These are phyloP conservation scores for Anodontia alba DNA, from an alignment of 2,888 invertebrate genomes.

Conservation along the genomic window DNA sequence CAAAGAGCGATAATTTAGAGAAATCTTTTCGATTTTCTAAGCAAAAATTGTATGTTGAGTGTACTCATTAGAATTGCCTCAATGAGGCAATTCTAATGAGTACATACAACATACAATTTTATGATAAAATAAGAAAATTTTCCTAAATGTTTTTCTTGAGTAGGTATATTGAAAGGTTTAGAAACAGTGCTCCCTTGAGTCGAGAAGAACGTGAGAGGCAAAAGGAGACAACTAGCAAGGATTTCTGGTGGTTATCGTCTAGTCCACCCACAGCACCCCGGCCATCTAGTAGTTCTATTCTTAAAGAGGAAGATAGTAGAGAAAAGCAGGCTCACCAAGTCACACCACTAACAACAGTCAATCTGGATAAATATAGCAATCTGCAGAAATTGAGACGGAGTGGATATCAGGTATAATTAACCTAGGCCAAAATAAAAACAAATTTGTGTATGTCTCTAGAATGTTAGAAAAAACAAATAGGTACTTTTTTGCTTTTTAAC, in stretches of 20 bases:
- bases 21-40: too few relatives aligned
- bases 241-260: constrained; percentile 80
- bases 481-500: too few relatives aligned
- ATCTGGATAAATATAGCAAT: constrained; percentile 44
- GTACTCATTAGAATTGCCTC: too few relatives aligned
- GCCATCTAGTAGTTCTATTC: constrained; percentile 58
- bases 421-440: too few relatives aligned
- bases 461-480: too few relatives aligned
- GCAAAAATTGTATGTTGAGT: too few relatives aligned
- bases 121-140: too few relatives aligned
- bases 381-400: constrained; percentile 24
- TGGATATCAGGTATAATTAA: constrained; percentile 27
- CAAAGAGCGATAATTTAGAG: too few relatives aligned
- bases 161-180: constrained; percentile 79
- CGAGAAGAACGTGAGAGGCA: constrained; percentile 72
- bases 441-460: too few relatives aligned
- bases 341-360: constrained; percentile 50
- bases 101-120: too few relatives aligned
- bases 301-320: constrained; percentile 41
- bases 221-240: constrained; percentile 50
- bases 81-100: too few relatives aligned
- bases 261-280: constrained; percentile 30
- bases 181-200: constrained; percentile 79
- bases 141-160: too few relatives aligned
- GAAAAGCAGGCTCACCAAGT: constrained; percentile 2